Base-by-base conservation (phyloP, 2,797 vertebrate species). In the Gymnoscopelus braueri region DNA sequence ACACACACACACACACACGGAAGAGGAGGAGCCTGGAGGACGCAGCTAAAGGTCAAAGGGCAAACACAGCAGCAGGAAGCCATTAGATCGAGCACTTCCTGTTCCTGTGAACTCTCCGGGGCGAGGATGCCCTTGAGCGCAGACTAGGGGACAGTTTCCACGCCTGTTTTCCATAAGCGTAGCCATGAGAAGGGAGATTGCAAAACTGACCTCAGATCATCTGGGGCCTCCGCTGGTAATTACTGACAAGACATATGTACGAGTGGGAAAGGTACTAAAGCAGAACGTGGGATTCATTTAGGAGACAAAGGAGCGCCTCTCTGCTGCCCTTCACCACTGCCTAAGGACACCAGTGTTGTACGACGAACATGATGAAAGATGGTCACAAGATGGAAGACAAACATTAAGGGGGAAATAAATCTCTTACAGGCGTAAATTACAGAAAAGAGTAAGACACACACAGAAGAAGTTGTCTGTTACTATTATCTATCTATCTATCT, bases 41-140 rank as follows among this genome's bases (percentile, higher is more conserved):
- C 56, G 7, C 49, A 6, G 26, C 53, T 54, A 29, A 29, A 58
- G 75, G 65, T 69, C 75, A 65, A 58, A 65, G 60, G 50, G 57
- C 51, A 55, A 61, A 56, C 9, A 8, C 32, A 4, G 7, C 29
- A 14, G 53, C 23, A 35, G 51, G 72, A 64, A 14, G 23, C 24
- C 44, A 35, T 52, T 52, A 51, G 12, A n/a, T 65, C 8, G 23
- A 57, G 48, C 55, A 56, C n/a, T 14, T 50, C 65, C 47, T 35
- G n/a, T 50, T 54, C 24, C 53, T 15, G 26, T 35, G 32, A 7
- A 47, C 58, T 51, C 39, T 15, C 63, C 53, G 63, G 53, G 23
- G 10, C 11, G 8, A 24, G 11, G 53, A 9, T 55, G 53, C 53
- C 53, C 53, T 55, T 55, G 19, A 13, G 53, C 53, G 8, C 7